Percentiles rank a stretch among this genome's conserved stretches.
Evolutionary conservation across 2,888 invertebrate species (phyloP).

Genomic region (Eupithecia tripunctaria): DNA sequence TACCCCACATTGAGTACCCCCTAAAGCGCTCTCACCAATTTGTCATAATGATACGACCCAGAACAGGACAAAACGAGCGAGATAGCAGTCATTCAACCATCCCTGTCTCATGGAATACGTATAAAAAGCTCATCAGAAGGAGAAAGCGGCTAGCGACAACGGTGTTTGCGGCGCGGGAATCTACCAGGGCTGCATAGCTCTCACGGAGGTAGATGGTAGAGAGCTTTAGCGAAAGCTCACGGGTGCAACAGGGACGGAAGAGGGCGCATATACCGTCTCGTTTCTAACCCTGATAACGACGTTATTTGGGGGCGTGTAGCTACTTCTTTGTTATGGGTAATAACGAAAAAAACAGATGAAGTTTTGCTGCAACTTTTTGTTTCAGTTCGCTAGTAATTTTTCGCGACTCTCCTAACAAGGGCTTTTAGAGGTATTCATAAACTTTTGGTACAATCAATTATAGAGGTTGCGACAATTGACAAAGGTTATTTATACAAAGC

Average conservation of each 20-base stretch:
- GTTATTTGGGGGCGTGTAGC: slow-evolving; percentile 52
- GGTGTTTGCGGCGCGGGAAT: slow-evolving; percentile 79
- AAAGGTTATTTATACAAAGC: neutral
- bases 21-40: neutral
- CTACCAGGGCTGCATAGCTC: slow-evolving; percentile 70
- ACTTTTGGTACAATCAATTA: neutral
- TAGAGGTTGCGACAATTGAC: neutral
- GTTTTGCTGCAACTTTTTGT: neutral
- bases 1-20: neutral
- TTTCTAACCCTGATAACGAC: slow-evolving; percentile 53
- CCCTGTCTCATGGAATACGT: slow-evolving; percentile 51
- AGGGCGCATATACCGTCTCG: slow-evolving; percentile 55
- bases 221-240: slow-evolving; percentile 72
- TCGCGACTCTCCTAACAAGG: neutral
- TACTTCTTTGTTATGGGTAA: slow-evolving; percentile 34
- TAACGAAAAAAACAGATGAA: neutral
- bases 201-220: slow-evolving; percentile 52
- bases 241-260: slow-evolving; percentile 64
- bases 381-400: neutral
- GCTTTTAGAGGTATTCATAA: neutral
- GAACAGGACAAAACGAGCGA: slow-evolving; percentile 38
- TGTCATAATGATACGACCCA: neutral
- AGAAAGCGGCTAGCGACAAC: slow-evolving; percentile 84
- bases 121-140: slow-evolving; percentile 73
- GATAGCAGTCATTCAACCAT: slow-evolving; percentile 44